Evolutionary conservation across 2,888 invertebrate genomes (phyloP).

Genomic region (Nephrotoma guestfalica): DNA sequence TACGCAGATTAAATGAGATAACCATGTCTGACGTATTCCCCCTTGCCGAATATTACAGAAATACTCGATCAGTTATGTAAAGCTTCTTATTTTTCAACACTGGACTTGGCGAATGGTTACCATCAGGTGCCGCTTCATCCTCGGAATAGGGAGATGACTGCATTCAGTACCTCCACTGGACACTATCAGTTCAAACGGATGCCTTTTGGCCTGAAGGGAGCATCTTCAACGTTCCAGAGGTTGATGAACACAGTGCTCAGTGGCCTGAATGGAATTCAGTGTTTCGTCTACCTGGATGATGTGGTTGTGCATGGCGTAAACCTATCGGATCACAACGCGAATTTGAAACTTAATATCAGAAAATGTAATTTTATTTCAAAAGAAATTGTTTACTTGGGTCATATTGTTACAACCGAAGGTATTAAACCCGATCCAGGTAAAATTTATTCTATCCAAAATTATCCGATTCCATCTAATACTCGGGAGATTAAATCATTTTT

Average conservation of each 20-base stretch:
- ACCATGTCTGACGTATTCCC: constrained; percentile 14
- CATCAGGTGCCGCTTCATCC: not conserved
- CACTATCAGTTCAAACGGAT: not conserved
- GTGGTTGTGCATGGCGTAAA: constrained; percentile 10
- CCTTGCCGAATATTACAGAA: constrained; percentile 15
- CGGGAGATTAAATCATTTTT: too few species aligned
- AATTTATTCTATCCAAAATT: too few species aligned
- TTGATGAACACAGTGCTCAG: not conserved
- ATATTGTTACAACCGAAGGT: too few species aligned
- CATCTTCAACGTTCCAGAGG: not conserved
- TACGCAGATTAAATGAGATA: constrained; percentile 13
- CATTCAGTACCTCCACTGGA: not conserved
- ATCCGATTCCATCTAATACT: too few species aligned
- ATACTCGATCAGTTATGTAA: constrained; percentile 11
- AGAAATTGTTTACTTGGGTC: too few species aligned
- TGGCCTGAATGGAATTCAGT: not conserved
- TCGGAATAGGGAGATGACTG: not conserved
- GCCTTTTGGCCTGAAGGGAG: not conserved
- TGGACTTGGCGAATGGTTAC: constrained; percentile 10
- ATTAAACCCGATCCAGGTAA: too few species aligned
- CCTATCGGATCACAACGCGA: constrained; percentile 15
- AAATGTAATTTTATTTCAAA: too few species aligned
- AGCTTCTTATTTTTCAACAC: constrained; percentile 16
- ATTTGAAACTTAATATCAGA: not conserved
- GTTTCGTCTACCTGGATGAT: not conserved